These are phyloP conservation scores for Corythaixoides concolor DNA, from an alignment of 2,113 vertebrate species.

Conservation along the genomic window DNA sequence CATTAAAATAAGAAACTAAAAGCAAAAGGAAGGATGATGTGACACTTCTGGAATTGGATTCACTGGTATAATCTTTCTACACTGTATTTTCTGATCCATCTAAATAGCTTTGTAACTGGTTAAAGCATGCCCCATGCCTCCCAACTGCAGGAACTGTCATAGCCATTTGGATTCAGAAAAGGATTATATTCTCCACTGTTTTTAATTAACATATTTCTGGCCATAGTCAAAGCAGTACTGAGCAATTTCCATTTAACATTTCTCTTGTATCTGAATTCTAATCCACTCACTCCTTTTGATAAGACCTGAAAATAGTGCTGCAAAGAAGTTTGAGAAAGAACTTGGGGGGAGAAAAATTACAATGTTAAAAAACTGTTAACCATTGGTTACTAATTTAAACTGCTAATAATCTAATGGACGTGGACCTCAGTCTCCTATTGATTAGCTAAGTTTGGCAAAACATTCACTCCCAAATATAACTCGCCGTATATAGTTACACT, in stretches of 20 bases:
- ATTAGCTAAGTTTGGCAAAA: slow-evolving; percentile 2
- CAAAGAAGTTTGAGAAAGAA: background rate
- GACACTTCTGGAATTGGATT: slow-evolving; percentile 23
- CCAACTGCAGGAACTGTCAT: slow-evolving; percentile 11
- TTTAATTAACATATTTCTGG: slow-evolving; percentile 56
- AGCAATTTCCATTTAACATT: slow-evolving; percentile 26
- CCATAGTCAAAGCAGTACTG: slow-evolving; percentile 12
- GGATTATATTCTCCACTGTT: slow-evolving; percentile 24
- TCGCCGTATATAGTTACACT: background rate
- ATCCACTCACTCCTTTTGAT: slow-evolving; percentile 15
- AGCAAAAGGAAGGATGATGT: background rate
- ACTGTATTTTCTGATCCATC: slow-evolving; percentile 25
- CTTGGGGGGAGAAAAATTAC: background rate
- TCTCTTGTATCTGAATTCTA: slow-evolving; percentile 26
- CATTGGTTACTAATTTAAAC: slow-evolving; percentile 23
- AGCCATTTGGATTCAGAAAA: slow-evolving; percentile 43
- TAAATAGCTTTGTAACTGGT: slow-evolving; percentile 28
- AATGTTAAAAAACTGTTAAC: background rate
- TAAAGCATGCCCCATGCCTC: background rate
- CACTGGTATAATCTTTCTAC: slow-evolving; percentile 8
- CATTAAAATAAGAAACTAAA: slow-evolving; percentile 31
- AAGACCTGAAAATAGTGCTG: slow-evolving; percentile 14
- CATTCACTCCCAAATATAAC: background rate
- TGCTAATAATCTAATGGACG: slow-evolving; percentile 5
- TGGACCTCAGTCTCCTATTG: background rate